Conservation (phyloP, 2,113 vertebrate genomes). For the Puffinus mauretanicus region DNA sequence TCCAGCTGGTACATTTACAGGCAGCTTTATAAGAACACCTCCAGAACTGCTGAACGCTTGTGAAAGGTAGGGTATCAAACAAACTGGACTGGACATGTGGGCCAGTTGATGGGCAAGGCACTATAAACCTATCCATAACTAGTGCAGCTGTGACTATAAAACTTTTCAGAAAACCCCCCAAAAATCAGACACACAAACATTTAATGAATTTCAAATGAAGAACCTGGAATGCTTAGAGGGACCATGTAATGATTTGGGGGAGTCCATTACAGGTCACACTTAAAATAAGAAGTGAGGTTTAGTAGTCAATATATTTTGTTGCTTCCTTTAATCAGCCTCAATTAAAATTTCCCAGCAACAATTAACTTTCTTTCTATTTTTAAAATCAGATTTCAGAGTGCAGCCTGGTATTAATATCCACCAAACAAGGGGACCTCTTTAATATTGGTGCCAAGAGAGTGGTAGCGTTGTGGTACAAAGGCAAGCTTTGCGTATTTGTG, state of each 20-base stretch:
- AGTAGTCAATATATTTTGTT: conserved; percentile 51
- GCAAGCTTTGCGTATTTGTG: not conserved
- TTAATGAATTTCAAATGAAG: conserved; percentile 72
- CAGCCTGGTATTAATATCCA: conserved; percentile 31
- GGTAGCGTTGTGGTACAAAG: conserved; percentile 53
- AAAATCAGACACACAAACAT: conserved; percentile 76
- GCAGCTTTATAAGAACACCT: conserved; percentile 81
- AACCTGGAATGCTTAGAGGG: conserved; percentile 39
- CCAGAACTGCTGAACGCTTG: conserved; percentile 73
- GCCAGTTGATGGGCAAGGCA: conserved; percentile 69
- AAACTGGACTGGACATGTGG: conserved; percentile 79
- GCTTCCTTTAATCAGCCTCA: conserved; percentile 65
- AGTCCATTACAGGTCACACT: conserved; percentile 37
- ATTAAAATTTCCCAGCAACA: conserved; percentile 62
- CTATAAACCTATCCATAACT: conserved; percentile 80
- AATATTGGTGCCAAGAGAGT: conserved; percentile 31
- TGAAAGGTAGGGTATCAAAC: conserved; percentile 79
- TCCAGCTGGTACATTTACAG: conserved; percentile 83
- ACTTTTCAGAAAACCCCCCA: conserved; percentile 63
- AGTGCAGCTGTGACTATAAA: conserved; percentile 85
- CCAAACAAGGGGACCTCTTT: conserved; percentile 18
- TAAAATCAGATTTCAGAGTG: conserved; percentile 45
- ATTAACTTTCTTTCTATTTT: conserved; percentile 58
- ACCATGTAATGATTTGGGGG: not conserved
- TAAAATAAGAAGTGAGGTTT: conserved; percentile 66